These are phyloP conservation scores for Equus przewalskii DNA, from an alignment of 2,113 vertebrate genomes.

Conservation along the genomic window DNA sequence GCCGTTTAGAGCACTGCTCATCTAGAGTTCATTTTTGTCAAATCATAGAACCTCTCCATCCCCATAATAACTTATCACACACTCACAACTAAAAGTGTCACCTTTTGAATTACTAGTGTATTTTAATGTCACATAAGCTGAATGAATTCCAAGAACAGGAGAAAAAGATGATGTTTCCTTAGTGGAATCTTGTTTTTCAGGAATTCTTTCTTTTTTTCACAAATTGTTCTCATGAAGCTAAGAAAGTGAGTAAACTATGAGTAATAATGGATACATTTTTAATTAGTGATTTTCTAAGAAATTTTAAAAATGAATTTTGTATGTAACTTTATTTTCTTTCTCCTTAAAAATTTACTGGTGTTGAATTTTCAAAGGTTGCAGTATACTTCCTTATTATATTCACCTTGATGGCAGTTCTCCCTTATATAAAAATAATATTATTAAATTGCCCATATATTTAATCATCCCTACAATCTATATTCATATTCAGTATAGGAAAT, in stretches of 20 bases:
- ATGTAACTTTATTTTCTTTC: background rate
- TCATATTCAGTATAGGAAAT: background rate
- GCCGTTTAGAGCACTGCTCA: background rate
- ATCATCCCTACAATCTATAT: background rate
- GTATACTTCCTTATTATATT: background rate
- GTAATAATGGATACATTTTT: background rate
- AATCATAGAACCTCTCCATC: background rate
- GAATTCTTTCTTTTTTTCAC: conserved; percentile 35
- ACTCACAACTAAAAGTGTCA: background rate
- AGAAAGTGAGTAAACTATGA: background rate
- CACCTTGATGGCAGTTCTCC: background rate
- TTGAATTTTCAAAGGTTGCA: background rate
- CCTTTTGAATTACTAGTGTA: conserved; percentile 25
- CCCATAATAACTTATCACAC: background rate
- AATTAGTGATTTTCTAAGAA: background rate
- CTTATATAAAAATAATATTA: background rate
- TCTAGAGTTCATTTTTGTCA: background rate
- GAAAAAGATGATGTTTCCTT: conserved; percentile 12
- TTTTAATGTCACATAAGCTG: background rate
- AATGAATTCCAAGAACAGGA: conserved; percentile 9
- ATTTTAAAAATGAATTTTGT: conserved; percentile 26
- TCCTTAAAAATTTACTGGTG: background rate
- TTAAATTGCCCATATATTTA: background rate
- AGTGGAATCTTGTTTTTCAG: background rate
- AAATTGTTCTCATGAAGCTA: background rate